These are phyloP conservation scores for Columba guinea DNA, from an alignment of 2,797 vertebrate genomes.

Conservation along the genomic window DNA sequence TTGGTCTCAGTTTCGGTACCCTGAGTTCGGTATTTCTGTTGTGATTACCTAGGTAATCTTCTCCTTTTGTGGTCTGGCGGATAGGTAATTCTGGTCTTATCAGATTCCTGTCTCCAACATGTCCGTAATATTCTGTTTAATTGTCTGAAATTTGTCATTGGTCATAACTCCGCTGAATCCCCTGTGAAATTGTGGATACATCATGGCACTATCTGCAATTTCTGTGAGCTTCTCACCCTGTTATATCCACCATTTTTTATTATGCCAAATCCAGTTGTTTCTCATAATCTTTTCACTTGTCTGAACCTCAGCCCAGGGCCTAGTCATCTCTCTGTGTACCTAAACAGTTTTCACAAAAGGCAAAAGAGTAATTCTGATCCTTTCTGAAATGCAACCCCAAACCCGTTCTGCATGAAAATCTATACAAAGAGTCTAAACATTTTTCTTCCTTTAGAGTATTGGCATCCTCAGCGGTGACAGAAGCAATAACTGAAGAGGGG, in stretches of 20 bases:
- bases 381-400: neutral
- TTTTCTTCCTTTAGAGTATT: neutral
- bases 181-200: accelerated
- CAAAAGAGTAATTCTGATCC: neutral
- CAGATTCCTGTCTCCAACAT: neutral
- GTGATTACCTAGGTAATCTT: neutral
- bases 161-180: neutral
- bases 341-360: neutral
- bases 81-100: neutral
- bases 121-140: neutral
- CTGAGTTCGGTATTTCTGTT: neutral
- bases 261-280: neutral
- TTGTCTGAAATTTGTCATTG: neutral
- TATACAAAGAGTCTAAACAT: neutral
- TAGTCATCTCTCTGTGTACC: neutral
- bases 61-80: neutral
- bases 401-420: neutral
- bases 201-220: neutral
- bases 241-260: neutral
- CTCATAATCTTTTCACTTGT: neutral
- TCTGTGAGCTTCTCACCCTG: neutral
- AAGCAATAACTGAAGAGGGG: neutral
- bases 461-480: neutral
- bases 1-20: neutral
- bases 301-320: neutral